These are phyloP conservation scores for Drosophila auraria DNA, from an alignment of 1,140 invertebrate genomes.

Conservation along the genomic window DNA sequence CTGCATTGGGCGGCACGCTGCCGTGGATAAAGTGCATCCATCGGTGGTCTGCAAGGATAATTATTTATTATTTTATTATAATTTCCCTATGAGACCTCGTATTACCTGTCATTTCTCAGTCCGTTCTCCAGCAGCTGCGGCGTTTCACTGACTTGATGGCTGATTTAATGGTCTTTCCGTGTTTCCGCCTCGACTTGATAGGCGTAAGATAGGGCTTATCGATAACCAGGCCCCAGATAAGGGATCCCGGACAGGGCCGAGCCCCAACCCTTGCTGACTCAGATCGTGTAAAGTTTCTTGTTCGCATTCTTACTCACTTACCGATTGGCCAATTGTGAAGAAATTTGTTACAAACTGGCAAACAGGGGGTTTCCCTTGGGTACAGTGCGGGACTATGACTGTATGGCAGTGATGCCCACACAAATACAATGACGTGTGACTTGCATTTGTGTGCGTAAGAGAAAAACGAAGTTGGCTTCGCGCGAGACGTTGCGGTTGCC, in stretches of 20 bases:
- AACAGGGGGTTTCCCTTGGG: background rate
- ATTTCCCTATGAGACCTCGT: no score
- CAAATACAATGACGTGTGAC: no score
- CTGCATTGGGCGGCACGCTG: constrained; percentile 85
- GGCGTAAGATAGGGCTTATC: constrained; percentile 87
- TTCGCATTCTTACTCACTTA: background rate
- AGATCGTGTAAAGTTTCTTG: constrained; percentile 8
- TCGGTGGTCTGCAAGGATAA: constrained; percentile 47
- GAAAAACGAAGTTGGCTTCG: no score
- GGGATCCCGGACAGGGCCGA: constrained; percentile 75
- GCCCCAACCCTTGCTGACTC: constrained; percentile 11
- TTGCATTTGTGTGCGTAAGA: no score
- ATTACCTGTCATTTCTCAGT: constrained; percentile 85
- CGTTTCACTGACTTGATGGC: constrained; percentile 10
- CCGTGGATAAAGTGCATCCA: constrained; percentile 70
- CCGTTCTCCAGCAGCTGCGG: constrained; percentile 17
- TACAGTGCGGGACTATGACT: background rate
- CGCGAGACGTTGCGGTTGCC: no score
- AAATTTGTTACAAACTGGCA: background rate
- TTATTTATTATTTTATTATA: no score
- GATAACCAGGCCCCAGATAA: constrained; percentile 88
- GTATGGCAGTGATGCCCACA: background rate
- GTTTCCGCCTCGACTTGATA: constrained; percentile 86
- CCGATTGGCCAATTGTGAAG: background rate
- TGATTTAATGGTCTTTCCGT: constrained; percentile 87